These are phyloP conservation scores for Drosophila kikkawai DNA, from an alignment of 1,140 invertebrate genomes.

Conservation along the genomic window DNA sequence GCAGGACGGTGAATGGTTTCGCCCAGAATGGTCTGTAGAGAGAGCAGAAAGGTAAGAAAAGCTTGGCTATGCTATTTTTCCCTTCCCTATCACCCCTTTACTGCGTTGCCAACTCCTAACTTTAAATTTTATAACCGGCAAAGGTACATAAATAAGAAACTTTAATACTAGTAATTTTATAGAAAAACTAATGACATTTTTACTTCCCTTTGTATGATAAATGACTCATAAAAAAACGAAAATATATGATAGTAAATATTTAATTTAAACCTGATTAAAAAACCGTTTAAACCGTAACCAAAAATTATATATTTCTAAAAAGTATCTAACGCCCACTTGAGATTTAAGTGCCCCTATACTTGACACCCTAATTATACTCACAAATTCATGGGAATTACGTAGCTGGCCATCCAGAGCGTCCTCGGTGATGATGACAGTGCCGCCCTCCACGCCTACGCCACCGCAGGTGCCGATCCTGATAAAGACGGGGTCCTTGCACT, in stretches of 20 bases:
- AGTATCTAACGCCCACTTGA: background rate
- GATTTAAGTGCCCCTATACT: background rate
- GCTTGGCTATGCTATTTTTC: too few species aligned
- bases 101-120: too few species aligned
- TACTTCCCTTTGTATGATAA: background rate
- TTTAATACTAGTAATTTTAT: background rate
- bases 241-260: background rate
- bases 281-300: background rate
- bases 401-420: conserved; percentile 93
- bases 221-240: background rate
- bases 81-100: too few species aligned
- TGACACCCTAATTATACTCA: conserved; percentile 75
- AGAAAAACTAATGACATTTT: background rate
- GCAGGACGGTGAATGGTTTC: conserved; percentile 93
- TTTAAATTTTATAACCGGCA: too few species aligned
- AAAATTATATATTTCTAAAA: background rate
- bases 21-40: conserved; percentile 93
- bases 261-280: background rate
- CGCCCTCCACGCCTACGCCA: conserved; percentile 95
- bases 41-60: background rate
- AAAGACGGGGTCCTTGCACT: conserved; percentile 94
- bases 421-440: conserved; percentile 95
- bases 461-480: conserved; percentile 97
- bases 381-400: conserved; percentile 89
- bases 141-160: too few species aligned